These are phyloP conservation scores for Tetrao urogallus DNA, from an alignment of 2,113 vertebrate genomes.

Conservation along the genomic window DNA sequence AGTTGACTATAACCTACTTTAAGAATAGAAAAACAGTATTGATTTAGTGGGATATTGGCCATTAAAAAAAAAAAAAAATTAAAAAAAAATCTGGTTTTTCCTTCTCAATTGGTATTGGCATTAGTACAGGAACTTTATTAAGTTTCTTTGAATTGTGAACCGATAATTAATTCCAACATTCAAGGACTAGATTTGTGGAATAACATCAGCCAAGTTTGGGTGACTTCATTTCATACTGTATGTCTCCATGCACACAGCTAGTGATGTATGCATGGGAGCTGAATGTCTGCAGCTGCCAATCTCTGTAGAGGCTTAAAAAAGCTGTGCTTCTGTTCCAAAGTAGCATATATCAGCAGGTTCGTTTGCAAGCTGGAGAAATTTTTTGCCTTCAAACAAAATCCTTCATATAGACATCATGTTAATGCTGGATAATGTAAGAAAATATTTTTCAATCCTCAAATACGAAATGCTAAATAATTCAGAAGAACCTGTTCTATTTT, in stretches of 20 bases:
- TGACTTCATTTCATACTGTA: not conserved
- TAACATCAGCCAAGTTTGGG: not conserved
- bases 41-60: not conserved
- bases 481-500: not conserved
- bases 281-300: not conserved
- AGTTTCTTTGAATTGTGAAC: not conserved
- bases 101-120: not conserved
- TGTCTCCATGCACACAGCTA: not conserved
- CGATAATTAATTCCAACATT: not conserved
- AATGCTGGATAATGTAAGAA: not conserved
- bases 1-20: not conserved
- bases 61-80: not conserved
- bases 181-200: not conserved
- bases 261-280: not conserved
- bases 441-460: not conserved
- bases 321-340: not conserved
- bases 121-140: not conserved
- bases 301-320: not conserved
- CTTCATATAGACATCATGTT: not conserved
- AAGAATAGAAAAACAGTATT: not conserved
- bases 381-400: not conserved
- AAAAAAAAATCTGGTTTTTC: not conserved
- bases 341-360: not conserved
- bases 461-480: not conserved
- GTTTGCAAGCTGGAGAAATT: not conserved